Percentiles rank a stretch among this genome's conserved stretches.
phyloP scores from a whole-genome alignment of 2,888 invertebrate species.

The Sphinx pinastri region DNA sequence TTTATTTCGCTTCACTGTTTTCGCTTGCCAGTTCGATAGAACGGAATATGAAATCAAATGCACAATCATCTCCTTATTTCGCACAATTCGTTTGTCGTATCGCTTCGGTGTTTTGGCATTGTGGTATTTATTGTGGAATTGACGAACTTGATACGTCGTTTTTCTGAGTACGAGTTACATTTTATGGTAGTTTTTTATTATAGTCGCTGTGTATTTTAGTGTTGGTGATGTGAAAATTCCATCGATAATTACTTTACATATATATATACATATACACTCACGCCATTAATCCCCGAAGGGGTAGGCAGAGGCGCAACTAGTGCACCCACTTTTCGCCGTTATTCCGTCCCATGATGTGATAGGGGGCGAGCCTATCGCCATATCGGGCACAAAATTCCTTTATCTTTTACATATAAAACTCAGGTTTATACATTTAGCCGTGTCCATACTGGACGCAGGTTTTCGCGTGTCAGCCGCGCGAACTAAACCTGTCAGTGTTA shows the following conservation, averaged over 20 bases:
- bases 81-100: slow-evolving; percentile 15
- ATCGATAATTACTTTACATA: not conserved
- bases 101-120: slow-evolving; percentile 29
- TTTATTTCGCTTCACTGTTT: slow-evolving; percentile 46
- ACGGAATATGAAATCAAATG: slow-evolving; percentile 54
- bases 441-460: not conserved
- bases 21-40: slow-evolving; percentile 37
- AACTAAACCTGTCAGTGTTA: too few species aligned
- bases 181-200: slow-evolving; percentile 11
- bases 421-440: not conserved
- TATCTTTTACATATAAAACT: not conserved
- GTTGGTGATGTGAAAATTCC: slow-evolving; percentile 3
- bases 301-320: too few species aligned
- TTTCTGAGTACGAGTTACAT: slow-evolving; percentile 27
- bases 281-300: too few species aligned
- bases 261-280: too few species aligned
- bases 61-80: slow-evolving; percentile 44
- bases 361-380: too few species aligned
- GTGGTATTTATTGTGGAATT: slow-evolving; percentile 37
- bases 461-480: not conserved
- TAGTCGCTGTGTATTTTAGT: slow-evolving; percentile 11
- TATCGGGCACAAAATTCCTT: too few species aligned
- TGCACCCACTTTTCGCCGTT: too few species aligned
- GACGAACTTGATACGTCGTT: slow-evolving; percentile 30
- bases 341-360: too few species aligned